phyloP scores from a whole-genome alignment of 2,113 vertebrate species.

The Dromiciops gliroides region DNA sequence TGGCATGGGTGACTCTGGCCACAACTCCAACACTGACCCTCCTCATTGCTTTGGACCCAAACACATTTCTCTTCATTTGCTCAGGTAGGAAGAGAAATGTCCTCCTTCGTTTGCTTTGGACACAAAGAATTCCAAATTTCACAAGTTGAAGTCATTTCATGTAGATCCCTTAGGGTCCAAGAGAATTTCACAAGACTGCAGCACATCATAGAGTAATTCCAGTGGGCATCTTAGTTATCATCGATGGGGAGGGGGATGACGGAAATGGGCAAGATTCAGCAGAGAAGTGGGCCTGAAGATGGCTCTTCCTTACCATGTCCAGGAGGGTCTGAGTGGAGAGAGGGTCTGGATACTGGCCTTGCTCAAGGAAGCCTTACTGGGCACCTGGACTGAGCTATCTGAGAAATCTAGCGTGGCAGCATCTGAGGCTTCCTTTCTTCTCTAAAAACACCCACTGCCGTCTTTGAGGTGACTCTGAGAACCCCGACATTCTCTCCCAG shows the following conservation, averaged over 20 bases:
- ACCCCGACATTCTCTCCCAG: too few relatives aligned
- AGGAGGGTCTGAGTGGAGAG: rapidly evolving
- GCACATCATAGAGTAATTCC: rapidly evolving
- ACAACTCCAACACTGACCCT: background rate
- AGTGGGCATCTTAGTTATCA: background rate
- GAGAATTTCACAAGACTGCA: background rate
- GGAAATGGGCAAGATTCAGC: background rate
- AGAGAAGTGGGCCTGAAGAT: rapidly evolving
- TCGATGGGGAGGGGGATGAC: background rate
- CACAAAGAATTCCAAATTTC: background rate
- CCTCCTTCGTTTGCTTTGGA: background rate
- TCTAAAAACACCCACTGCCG: background rate
- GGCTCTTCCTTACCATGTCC: rapidly evolving
- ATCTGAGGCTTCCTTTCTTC: background rate
- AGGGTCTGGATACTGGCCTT: rapidly evolving
- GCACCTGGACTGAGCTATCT: background rate
- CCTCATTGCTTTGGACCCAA: background rate
- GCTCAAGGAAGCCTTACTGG: too few relatives aligned
- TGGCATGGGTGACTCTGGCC: too few relatives aligned
- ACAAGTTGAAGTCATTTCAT: background rate
- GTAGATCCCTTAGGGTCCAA: rapidly evolving
- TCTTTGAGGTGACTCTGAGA: background rate
- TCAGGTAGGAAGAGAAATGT: background rate
- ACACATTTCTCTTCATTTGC: background rate
- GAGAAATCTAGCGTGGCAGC: background rate